Conservation (phyloP, 2,113 vertebrate species). For the Scomber scombrus region DNA sequence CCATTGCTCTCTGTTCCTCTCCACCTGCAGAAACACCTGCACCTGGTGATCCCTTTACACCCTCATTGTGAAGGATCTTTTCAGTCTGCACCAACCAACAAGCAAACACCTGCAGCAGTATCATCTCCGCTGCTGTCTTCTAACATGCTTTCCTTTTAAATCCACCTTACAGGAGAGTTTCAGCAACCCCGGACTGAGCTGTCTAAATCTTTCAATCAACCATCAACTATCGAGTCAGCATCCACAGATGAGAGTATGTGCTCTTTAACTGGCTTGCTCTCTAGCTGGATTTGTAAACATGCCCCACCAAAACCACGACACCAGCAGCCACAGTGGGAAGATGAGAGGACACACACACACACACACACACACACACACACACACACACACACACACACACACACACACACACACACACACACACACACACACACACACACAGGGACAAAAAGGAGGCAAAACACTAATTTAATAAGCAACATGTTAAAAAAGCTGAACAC, state of each 20-base stretch:
- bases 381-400: slow-evolving; percentile 1
- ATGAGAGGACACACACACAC: slow-evolving; percentile 33
- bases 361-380: slow-evolving; percentile 1
- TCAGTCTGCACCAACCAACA: slow-evolving; percentile 26
- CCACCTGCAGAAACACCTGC: slow-evolving; percentile 19
- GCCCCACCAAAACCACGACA: slow-evolving; percentile 59
- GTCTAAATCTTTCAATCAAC: background rate
- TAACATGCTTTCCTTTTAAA: slow-evolving; percentile 51
- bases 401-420: background rate
- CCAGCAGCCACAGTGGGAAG: slow-evolving; percentile 38
- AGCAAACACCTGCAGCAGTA: slow-evolving; percentile 72
- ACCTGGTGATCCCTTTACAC: background rate
- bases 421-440: background rate
- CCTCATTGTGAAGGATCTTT: background rate
- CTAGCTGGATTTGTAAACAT: slow-evolving; percentile 73
- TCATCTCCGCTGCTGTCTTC: slow-evolving; percentile 38
- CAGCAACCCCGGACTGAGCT: slow-evolving; percentile 7
- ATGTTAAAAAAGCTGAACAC: background rate
- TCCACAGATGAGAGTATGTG: slow-evolving; percentile 13
- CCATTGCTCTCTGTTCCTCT: slow-evolving; percentile 16
- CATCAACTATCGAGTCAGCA: slow-evolving; percentile 2
- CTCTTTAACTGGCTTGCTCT: slow-evolving; percentile 28
- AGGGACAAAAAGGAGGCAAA: slow-evolving; percentile 8
- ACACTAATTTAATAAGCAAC: slow-evolving; percentile 24
- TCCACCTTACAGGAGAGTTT: background rate